Evolutionary conservation across 1,140 invertebrate genomes (phyloP).

Genomic region (Mizuhopecten yessoensis): DNA sequence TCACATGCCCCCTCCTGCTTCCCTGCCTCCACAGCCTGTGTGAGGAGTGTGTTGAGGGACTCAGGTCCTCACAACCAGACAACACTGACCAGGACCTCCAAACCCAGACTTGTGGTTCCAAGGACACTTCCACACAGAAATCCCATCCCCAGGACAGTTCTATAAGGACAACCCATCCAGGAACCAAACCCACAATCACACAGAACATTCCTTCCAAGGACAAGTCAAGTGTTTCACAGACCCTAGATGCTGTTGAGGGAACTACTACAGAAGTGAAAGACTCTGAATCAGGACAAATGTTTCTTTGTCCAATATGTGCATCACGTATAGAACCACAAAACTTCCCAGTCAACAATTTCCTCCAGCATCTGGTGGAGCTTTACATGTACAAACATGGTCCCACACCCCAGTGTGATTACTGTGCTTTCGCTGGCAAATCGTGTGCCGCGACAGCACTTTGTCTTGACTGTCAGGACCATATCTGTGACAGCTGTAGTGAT

Average conservation of each 20-base stretch:
- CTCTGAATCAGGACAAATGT: background rate
- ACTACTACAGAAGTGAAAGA: background rate
- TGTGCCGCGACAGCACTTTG: conserved; percentile 69
- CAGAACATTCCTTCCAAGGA: conserved; percentile 7
- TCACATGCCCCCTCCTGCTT: conserved; percentile 70
- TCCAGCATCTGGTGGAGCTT: conserved; percentile 70
- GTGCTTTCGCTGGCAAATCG: conserved; percentile 71
- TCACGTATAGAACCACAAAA: conserved; percentile 53
- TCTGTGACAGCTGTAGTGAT: conserved; percentile 75
- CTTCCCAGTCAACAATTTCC: conserved; percentile 67
- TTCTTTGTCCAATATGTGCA: conserved; percentile 69
- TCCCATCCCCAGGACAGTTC: background rate
- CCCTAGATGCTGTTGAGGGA: background rate
- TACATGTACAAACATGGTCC: conserved; percentile 69
- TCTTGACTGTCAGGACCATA: conserved; percentile 78
- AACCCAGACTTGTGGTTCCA: background rate
- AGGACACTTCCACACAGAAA: background rate
- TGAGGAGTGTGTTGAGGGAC: conserved; percentile 66
- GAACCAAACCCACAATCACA: background rate
- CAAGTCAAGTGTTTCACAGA: background rate
- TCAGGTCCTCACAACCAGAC: background rate
- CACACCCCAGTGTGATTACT: conserved; percentile 77
- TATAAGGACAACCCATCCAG: background rate
- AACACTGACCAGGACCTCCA: conserved; percentile 48
- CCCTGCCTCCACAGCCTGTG: conserved; percentile 80